These are phyloP conservation scores for Drosophila mimica DNA, from an alignment of 2,888 invertebrate genomes.

Conservation along the genomic window DNA sequence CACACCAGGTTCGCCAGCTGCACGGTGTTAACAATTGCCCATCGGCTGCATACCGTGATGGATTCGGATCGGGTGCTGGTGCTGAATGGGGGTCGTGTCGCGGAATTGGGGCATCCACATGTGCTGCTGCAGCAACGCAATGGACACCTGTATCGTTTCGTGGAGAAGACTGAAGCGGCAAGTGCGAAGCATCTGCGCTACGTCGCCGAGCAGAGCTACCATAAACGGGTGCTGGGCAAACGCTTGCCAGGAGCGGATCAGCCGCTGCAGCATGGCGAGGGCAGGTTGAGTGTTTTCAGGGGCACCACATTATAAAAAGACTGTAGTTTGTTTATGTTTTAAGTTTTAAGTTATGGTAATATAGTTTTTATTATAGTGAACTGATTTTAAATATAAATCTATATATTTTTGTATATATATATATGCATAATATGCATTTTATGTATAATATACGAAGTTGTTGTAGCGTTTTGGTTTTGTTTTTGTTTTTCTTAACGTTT, in stretches of 20 bases:
- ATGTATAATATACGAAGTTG: constrained; percentile 66
- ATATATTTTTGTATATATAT: constrained; percentile 61
- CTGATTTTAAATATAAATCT: constrained; percentile 79
- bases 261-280: constrained; percentile 12
- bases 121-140: constrained; percentile 86
- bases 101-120: constrained; percentile 92
- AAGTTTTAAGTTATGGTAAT: constrained; percentile 77
- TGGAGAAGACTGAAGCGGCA: constrained; percentile 89
- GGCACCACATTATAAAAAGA: constrained; percentile 73
- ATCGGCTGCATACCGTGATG: constrained; percentile 95
- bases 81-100: constrained; percentile 90
- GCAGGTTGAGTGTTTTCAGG: constrained; percentile 37
- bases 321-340: constrained; percentile 52
- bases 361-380: constrained; percentile 82
- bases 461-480: constrained; percentile 26
- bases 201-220: constrained; percentile 87
- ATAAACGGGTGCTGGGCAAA: constrained; percentile 67
- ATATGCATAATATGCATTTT: constrained; percentile 61
- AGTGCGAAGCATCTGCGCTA: constrained; percentile 87
- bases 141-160: constrained; percentile 88
- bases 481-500: constrained; percentile 44
- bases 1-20: constrained; percentile 91
- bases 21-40: constrained; percentile 96
- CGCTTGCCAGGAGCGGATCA: neutral
- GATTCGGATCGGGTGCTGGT: constrained; percentile 94